A percentile compares a stretch with the other conserved stretches of the same genome.
These are phyloP conservation scores for Geopemphigus sp. DNA, from an alignment of 1,140 invertebrate genomes.

Conservation along the genomic window DNA sequence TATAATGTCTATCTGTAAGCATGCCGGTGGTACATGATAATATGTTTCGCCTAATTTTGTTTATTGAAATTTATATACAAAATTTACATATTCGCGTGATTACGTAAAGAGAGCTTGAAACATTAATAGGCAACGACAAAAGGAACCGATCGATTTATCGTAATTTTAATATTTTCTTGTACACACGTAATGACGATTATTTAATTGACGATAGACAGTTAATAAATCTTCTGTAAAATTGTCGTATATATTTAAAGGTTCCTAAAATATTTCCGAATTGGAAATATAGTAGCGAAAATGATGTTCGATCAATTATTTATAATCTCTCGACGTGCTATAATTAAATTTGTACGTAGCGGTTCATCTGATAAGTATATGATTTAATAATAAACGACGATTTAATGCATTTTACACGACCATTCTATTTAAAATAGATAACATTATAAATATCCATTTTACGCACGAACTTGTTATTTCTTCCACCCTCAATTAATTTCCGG, in stretches of 20 bases:
- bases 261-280: no score
- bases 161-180: neutral
- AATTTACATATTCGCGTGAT: neutral
- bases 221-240: neutral
- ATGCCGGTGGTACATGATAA: neutral
- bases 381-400: neutral
- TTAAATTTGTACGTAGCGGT: no score
- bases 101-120: no score
- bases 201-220: neutral
- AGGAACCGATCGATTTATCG: no score
- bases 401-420: neutral
- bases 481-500: slow-evolving; percentile 9
- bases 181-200: neutral
- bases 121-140: no score
- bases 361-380: no score
- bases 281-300: neutral
- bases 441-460: neutral
- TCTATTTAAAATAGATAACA: neutral
- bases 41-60: no score
- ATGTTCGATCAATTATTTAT: neutral
- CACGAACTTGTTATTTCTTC: neutral
- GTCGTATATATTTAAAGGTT: no score
- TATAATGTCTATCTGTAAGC: neutral
- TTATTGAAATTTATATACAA: no score
- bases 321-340: no score